Evolutionary conservation across 2,888 invertebrate genomes (phyloP).

Genomic region (Apeira syringaria): DNA sequence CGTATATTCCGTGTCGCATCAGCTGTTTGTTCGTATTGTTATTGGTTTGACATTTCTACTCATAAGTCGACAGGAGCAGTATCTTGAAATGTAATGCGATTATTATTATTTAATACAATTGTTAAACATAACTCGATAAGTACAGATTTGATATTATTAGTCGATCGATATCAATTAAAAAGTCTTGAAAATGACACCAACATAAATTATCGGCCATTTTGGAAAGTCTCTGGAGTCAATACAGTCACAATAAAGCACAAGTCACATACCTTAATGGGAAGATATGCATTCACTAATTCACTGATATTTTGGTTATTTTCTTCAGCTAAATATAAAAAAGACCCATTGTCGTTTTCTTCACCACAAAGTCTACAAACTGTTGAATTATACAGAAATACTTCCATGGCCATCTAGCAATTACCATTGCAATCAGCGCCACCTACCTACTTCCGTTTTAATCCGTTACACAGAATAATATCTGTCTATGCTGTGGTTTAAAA

Average conservation of each 20-base stretch:
- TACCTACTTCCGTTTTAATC: conserved; percentile 64
- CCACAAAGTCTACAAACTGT: conserved; percentile 90
- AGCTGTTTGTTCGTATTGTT: too few species aligned
- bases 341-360: conserved; percentile 88
- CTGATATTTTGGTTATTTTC: conserved; percentile 85
- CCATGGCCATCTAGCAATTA: conserved; percentile 55
- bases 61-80: too few species aligned
- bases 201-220: conserved; percentile 55
- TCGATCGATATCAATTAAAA: too few species aligned
- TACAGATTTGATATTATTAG: too few species aligned
- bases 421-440: conserved; percentile 56
- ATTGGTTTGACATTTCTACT: too few species aligned
- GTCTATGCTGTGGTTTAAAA: too few species aligned
- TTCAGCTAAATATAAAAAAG: conserved; percentile 83
- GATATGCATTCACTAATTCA: conserved; percentile 87
- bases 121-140: too few species aligned
- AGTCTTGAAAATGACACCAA: conserved; percentile 54
- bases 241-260: conserved; percentile 61
- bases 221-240: conserved; percentile 61
- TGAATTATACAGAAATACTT: conserved; percentile 86
- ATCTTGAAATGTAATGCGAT: too few species aligned
- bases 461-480: too few species aligned
- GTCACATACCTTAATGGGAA: conserved; percentile 87
- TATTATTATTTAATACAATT: too few species aligned
- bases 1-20: too few species aligned